Evolutionary conservation across 2,888 invertebrate species (phyloP).

Genomic region (Phortica magna): DNA sequence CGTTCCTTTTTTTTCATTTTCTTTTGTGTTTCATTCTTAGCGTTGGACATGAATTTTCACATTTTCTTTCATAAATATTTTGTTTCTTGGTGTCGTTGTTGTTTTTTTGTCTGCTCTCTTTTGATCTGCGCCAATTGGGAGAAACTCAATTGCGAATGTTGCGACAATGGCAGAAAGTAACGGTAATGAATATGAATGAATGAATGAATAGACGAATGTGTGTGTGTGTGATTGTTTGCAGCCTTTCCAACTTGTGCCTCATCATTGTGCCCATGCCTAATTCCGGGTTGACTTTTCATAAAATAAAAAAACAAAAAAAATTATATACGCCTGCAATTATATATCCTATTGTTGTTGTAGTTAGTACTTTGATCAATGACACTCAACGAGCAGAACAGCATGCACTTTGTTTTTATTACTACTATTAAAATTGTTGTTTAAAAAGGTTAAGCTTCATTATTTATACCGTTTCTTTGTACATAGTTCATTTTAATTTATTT

Average conservation of each 20-base stretch:
- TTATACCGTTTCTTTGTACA: no score
- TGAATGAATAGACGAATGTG: slow-evolving; percentile 23
- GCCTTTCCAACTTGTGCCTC: slow-evolving; percentile 1
- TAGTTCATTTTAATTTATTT: no score
- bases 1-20: neutral
- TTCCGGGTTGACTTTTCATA: no score
- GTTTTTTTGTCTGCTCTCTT: neutral
- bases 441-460: no score
- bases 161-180: slow-evolving; percentile 11
- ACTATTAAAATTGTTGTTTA: no score
- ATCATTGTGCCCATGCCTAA: no score
- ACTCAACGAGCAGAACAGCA: no score
- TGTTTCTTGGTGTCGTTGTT: neutral
- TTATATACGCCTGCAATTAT: slow-evolving; percentile 6
- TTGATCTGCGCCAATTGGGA: slow-evolving; percentile 17
- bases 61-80: slow-evolving; percentile 18
- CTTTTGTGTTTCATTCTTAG: neutral
- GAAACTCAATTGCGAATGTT: neutral
- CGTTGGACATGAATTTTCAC: neutral
- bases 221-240: neutral
- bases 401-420: no score
- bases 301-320: neutral
- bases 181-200: slow-evolving; percentile 15
- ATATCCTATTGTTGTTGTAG: no score
- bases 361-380: no score